Percentiles rank a stretch among this genome's conserved stretches.
Conservation (phyloP, 1,140 invertebrate species). For the Bombyx mori region ASM3026992v2 NC_085123.1:9861001-9861500, state of each 20-base stretch:
- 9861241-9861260: constrained; percentile 23
- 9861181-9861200: too few species aligned
- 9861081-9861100: too few species aligned
- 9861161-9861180: too few species aligned
- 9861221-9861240: constrained; percentile 12
- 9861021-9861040: too few species aligned
- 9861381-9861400: constrained; percentile 15
- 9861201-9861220: too few species aligned
- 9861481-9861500: constrained; percentile 1
- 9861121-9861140: too few species aligned
- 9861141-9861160: too few species aligned
- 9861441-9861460: constrained; percentile 5
- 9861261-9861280: constrained; percentile 42
- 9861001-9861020: too few species aligned
- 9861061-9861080: too few species aligned
- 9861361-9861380: constrained; percentile 30
- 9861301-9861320: constrained; percentile 51
- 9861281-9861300: constrained; percentile 50
- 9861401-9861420: constrained; percentile 5
- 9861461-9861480: not conserved
- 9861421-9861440: constrained; percentile 8
- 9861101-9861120: too few species aligned
- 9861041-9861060: too few species aligned
- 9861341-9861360: constrained; percentile 46
- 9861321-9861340: constrained; percentile 38